Base-by-base conservation (phyloP, 2,888 invertebrate genomes). In the Fissipunctia ypsillon region DNA sequence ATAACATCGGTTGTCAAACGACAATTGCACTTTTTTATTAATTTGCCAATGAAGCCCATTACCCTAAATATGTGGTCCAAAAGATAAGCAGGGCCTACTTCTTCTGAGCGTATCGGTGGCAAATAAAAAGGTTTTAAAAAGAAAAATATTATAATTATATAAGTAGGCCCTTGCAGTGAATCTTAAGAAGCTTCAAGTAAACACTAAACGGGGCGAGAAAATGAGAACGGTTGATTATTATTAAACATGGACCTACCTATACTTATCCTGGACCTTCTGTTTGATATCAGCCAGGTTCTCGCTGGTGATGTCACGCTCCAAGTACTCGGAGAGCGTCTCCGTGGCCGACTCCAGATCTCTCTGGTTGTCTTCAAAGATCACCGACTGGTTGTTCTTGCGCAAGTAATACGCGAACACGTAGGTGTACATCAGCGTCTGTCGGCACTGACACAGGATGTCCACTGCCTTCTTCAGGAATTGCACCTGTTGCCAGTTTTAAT, bases 351-450 rank as follows among this genome's bases (percentile, higher is more conserved):
- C 99, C 90, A 99, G 97, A 97, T 99, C 99, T 91, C 98, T 98
- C 97, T 99, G 99, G 97, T 99, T 99, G 95, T 99, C 99, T 97
- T 99, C 99, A 95, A 99, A 99, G 94, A 99, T 99, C 95, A 98
- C 98, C 90, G 99, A 99, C 96, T 99, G 99, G 97, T 99, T 99
- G 97, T 99, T 99, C 97, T 99, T 99, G 94, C 98, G 97, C 93
- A 99, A 97, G 96, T 99, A 99, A 96, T 99, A 99, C 90, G 99
- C 99, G 97, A 99, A 99, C 87, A 99, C 99, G 95, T 99, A 99
- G 66, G 99, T 99, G 97, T 99, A 99, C 99, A 99, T 99, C 73
- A 99, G 97, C 28, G 99, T 99, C 95, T 99, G 99, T 85, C 99
- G 97, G 96, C 99, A 99, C 94, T 98, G 98, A 96, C 99, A 99